Conservation (phyloP, 2,113 vertebrate genomes). For the Hypocryptadius cinnamomeus region DNA sequence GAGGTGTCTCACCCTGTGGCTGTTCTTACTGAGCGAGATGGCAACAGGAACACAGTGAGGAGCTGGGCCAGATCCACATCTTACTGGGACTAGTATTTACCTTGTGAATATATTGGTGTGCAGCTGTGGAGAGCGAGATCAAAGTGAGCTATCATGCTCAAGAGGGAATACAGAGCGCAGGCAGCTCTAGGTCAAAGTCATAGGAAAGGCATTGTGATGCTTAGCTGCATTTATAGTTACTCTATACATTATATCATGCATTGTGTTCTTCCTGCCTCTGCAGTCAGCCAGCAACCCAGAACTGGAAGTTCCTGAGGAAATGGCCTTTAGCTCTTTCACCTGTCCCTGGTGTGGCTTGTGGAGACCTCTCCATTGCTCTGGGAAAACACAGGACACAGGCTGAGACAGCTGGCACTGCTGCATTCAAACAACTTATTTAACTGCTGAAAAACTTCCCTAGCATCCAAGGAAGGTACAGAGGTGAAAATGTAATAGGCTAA, state of each 20-base stretch:
- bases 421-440: not conserved
- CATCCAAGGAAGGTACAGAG: not conserved
- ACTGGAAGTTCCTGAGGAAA: not conserved
- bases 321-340: not conserved
- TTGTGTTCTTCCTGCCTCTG: not conserved
- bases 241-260: not conserved
- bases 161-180: not conserved
- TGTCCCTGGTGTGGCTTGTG: not conserved
- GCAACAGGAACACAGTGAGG: not conserved
- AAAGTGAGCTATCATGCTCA: not conserved
- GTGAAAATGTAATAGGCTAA: not conserved
- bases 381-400: not conserved
- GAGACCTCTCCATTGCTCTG: not conserved
- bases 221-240: not conserved
- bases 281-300: not conserved
- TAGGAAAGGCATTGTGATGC: not conserved
- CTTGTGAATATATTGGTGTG: not conserved
- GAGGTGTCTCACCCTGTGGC: not conserved
- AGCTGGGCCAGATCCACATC: not conserved
- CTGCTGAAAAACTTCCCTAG: not conserved
- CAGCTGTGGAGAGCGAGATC: not conserved
- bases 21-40: rapidly evolving
- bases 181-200: conserved; percentile 40
- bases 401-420: not conserved
- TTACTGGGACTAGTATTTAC: not conserved